phyloP scores from a whole-genome alignment of 2,797 vertebrate species.

The Taeniopygia guttata region DNA sequence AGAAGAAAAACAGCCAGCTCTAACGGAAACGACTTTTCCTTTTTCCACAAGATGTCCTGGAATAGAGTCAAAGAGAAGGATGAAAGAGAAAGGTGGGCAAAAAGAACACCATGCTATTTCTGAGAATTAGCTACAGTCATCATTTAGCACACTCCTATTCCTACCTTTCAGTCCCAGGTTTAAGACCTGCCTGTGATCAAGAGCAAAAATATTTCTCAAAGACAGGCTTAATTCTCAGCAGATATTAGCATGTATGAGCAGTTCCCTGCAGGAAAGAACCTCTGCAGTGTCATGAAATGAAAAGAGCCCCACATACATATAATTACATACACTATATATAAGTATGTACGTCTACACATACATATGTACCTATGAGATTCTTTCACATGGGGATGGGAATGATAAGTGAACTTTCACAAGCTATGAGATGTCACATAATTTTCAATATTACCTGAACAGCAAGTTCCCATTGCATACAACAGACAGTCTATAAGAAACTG shows the following conservation, averaged over 20 bases:
- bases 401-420: background rate
- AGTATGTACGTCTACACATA: background rate
- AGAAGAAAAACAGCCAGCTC: constrained; percentile 22
- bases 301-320: background rate
- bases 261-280: background rate
- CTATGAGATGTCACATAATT: background rate
- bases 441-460: background rate
- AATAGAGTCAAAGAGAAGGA: constrained; percentile 11
- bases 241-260: background rate
- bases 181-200: background rate
- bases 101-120: background rate
- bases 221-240: background rate
- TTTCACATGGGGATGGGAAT: background rate
- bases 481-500: background rate
- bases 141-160: background rate
- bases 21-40: constrained; percentile 18
- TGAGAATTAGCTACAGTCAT: background rate
- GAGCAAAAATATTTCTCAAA: background rate
- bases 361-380: rapidly evolving
- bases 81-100: background rate
- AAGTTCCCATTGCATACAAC: background rate
- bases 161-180: background rate
- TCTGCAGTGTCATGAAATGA: background rate
- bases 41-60: constrained; percentile 20
- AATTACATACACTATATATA: background rate